These are phyloP conservation scores for Lytechinus pictus DNA, from an alignment of 35 echinoderm and acorn worm genomes.

Conservation along the genomic window DNA sequence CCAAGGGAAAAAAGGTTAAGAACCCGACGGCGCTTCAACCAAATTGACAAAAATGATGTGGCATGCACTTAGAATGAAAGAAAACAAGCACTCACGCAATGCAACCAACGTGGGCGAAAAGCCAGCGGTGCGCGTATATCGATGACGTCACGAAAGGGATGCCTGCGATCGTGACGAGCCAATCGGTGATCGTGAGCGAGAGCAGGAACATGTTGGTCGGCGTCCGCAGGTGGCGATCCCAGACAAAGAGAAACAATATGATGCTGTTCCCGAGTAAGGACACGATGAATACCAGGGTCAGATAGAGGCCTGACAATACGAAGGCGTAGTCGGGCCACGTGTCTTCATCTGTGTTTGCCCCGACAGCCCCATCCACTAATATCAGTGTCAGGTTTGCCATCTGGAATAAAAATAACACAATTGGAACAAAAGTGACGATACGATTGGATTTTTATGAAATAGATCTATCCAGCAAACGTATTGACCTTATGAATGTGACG, in stretches of 20 bases:
- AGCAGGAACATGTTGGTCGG: slow-evolving; percentile 53
- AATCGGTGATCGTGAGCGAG: slow-evolving; percentile 27
- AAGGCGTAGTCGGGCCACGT: background rate
- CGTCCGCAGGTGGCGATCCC: slow-evolving; percentile 3
- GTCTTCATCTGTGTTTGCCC: background rate
- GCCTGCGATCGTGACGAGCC: slow-evolving; percentile 4
- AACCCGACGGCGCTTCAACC: too few species aligned
- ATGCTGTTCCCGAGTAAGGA: slow-evolving; percentile 32
- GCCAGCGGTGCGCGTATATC: slow-evolving; percentile 31
- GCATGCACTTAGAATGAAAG: too few species aligned
- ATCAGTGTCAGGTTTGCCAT: background rate
- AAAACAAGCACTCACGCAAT: background rate
- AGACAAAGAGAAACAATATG: slow-evolving; percentile 13
- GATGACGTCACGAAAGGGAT: slow-evolving; percentile 22
- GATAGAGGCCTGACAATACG: background rate
- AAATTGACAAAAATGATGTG: too few species aligned
- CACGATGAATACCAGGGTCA: slow-evolving; percentile 22
- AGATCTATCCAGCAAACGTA: too few species aligned
- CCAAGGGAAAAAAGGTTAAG: too few species aligned
- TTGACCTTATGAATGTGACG: too few species aligned
- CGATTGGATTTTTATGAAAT: too few species aligned
- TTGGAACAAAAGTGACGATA: background rate
- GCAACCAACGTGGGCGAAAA: slow-evolving; percentile 7
- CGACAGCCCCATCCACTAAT: background rate
- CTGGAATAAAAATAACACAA: background rate